Evolutionary conservation across 1,140 invertebrate genomes (phyloP).

Genomic region (Sinonovacula constricta): DNA sequence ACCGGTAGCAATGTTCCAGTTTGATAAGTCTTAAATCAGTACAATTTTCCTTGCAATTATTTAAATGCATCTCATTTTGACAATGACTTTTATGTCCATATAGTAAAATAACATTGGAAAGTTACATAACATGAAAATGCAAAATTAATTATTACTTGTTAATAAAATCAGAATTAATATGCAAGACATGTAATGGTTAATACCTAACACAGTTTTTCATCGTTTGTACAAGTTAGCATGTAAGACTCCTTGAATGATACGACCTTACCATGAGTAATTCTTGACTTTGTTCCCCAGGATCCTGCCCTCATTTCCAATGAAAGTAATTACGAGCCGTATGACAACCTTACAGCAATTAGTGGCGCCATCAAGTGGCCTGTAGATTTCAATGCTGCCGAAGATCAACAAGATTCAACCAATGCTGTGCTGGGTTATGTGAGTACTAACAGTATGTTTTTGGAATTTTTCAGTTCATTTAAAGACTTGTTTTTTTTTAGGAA

Average conservation of each 20-base stretch:
- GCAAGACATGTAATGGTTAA: not conserved
- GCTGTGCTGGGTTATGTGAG: conserved; percentile 72
- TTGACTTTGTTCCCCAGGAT: conserved; percentile 57
- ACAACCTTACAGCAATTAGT: conserved; percentile 57
- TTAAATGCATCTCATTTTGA: too few relatives aligned
- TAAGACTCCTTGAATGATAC: not conserved
- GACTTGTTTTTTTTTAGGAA: too few relatives aligned
- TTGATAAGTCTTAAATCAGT: too few relatives aligned
- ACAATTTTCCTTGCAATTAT: too few relatives aligned
- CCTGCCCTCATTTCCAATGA: conserved; percentile 69
- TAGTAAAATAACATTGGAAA: too few relatives aligned
- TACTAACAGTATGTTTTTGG: too few relatives aligned
- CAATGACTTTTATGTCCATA: too few relatives aligned
- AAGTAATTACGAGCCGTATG: conserved; percentile 67
- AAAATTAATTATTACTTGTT: too few relatives aligned
- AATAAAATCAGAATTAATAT: too few relatives aligned
- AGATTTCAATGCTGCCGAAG: conserved; percentile 48
- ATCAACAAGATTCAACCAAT: conserved; percentile 50
- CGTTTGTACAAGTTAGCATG: not conserved
- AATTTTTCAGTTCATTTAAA: too few relatives aligned
- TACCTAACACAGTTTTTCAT: not conserved
- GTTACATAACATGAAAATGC: too few relatives aligned
- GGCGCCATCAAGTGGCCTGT: conserved; percentile 73
- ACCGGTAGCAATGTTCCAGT: too few relatives aligned
- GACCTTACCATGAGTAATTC: not conserved